phyloP scores from a whole-genome alignment of 2,888 invertebrate species.

The Scaptomyza cyrtandrae region DNA sequence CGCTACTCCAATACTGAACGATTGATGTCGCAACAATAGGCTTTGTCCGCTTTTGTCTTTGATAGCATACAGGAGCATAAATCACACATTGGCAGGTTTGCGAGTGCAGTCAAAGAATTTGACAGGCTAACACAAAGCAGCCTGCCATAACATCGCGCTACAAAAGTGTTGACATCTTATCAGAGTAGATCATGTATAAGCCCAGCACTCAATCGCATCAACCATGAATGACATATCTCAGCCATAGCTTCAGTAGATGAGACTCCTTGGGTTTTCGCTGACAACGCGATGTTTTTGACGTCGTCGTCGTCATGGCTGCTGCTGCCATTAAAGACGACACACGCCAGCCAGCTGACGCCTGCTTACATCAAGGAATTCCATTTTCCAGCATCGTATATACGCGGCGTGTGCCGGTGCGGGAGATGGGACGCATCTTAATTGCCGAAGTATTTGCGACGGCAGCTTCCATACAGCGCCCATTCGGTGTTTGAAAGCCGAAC shows the following conservation, averaged over 20 bases:
- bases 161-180: constrained; percentile 35
- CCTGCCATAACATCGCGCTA: constrained; percentile 25
- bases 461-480: constrained; percentile 23
- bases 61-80: constrained; percentile 4
- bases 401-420: constrained; percentile 42
- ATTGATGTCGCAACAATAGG: constrained; percentile 26
- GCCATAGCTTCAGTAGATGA: constrained; percentile 5
- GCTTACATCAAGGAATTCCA: constrained; percentile 71
- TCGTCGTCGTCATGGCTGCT: constrained; percentile 57
- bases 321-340: constrained; percentile 70
- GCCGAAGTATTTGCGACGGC: constrained; percentile 64
- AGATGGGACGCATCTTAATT: constrained; percentile 56
- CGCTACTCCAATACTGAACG: neutral
- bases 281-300: neutral
- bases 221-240: constrained; percentile 17
- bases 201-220: constrained; percentile 11
- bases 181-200: constrained; percentile 9
- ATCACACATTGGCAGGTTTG: constrained; percentile 12
- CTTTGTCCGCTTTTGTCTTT: constrained; percentile 13
- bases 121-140: constrained; percentile 29
- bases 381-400: constrained; percentile 53
- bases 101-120: constrained; percentile 17
- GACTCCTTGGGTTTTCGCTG: constrained; percentile 1
- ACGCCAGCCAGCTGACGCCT: constrained; percentile 77
- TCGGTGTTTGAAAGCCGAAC: constrained; percentile 18